Evolutionary conservation across 2,797 vertebrate genomes (phyloP).

Genomic region (Platyrinchus mystaceus): DNA sequence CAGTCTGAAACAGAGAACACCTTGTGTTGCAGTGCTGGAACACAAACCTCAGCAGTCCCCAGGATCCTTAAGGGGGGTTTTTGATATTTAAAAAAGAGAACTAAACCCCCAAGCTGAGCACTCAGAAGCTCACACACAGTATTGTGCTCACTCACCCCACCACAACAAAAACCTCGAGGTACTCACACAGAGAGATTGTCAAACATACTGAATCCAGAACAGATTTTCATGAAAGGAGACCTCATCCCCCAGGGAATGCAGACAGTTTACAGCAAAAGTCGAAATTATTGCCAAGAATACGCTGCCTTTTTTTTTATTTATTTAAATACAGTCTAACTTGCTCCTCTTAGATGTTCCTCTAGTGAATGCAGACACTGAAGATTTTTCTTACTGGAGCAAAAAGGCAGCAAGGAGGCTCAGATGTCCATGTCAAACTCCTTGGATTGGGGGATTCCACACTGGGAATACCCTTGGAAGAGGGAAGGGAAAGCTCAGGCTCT

Average conservation of each 20-base stretch:
- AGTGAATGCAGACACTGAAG: neutral
- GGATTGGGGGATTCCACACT: accelerated
- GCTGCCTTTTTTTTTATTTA: neutral
- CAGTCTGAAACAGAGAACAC: slow-evolving; percentile 43
- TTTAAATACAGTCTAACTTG: neutral
- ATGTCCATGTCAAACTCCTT: neutral
- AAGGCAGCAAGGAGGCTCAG: neutral
- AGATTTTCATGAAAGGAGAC: slow-evolving; percentile 51
- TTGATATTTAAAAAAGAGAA: neutral
- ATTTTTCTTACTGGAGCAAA: neutral
- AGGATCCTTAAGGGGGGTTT: neutral
- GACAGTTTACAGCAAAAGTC: slow-evolving; percentile 30
- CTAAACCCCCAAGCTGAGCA: neutral
- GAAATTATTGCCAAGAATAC: slow-evolving; percentile 44
- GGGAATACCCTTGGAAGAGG: neutral
- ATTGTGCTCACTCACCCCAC: neutral
- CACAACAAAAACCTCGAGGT: neutral
- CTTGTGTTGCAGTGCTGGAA: slow-evolving; percentile 37
- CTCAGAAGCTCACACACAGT: neutral
- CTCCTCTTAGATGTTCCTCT: neutral
- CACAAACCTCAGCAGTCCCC: neutral
- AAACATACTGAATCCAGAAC: slow-evolving; percentile 2
- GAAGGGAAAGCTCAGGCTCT: neutral
- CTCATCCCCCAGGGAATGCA: slow-evolving; percentile 29
- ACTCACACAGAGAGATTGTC: neutral